These are phyloP conservation scores for Hydrolagus colliei DNA, from an alignment of 2,797 vertebrate species.

Conservation along the genomic window DNA sequence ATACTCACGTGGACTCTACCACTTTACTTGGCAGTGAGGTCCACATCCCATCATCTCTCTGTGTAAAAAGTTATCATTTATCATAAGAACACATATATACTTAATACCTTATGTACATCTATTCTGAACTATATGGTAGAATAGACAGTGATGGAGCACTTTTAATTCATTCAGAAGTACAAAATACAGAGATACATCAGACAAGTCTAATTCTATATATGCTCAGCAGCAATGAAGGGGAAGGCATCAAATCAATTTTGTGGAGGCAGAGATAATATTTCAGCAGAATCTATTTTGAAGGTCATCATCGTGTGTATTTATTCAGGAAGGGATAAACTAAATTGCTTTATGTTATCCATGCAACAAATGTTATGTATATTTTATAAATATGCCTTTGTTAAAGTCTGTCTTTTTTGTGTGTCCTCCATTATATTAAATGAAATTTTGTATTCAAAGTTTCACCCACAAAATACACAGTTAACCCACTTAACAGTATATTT, in stretches of 20 bases:
- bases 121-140: background rate
- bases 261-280: background rate
- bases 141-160: background rate
- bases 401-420: background rate
- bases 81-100: background rate
- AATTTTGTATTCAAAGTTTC: background rate
- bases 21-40: too few relatives aligned
- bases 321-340: too few relatives aligned
- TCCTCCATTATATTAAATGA: background rate
- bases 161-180: background rate
- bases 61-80: background rate
- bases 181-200: background rate
- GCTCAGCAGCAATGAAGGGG: background rate
- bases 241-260: constrained; percentile 13
- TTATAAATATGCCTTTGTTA: background rate
- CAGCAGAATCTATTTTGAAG: constrained; percentile 8
- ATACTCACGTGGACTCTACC: too few relatives aligned
- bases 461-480: background rate
- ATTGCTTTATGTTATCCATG: background rate
- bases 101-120: background rate
- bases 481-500: too few relatives aligned
- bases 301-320: background rate
- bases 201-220: background rate
- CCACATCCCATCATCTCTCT: too few relatives aligned
- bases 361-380: background rate